Conservation (phyloP, 1,140 invertebrate species). For the Orchestia grillus region DNA sequence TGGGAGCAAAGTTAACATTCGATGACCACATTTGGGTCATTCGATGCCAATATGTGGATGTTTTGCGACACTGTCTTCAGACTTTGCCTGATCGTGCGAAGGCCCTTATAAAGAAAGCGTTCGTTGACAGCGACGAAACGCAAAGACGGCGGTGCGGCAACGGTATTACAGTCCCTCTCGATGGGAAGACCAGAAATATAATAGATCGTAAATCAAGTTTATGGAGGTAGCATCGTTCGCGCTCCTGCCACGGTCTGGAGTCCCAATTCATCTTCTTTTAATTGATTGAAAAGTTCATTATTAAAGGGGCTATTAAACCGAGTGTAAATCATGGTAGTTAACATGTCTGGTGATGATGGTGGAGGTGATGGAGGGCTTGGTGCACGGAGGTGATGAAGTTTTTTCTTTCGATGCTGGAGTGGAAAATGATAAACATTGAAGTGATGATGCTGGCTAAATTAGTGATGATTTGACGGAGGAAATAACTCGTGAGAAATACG, state of each 20-base stretch:
- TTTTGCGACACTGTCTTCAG: too few species aligned
- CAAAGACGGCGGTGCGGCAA: background rate
- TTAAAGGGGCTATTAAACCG: conserved; percentile 31
- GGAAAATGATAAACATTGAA: too few species aligned
- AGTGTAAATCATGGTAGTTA: conserved; percentile 32
- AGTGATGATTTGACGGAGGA: too few species aligned
- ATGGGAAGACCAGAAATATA: background rate
- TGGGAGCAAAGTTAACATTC: too few species aligned
- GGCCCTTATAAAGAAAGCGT: background rate
- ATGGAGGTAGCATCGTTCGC: conserved; percentile 8
- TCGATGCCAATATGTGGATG: too few species aligned
- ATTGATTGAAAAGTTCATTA: conserved; percentile 54
- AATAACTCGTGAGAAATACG: too few species aligned
- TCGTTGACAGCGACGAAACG: background rate
- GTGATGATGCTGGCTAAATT: too few species aligned
- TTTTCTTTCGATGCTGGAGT: background rate
- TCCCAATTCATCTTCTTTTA: conserved; percentile 44
- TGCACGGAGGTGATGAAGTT: background rate
- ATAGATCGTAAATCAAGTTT: conserved; percentile 25
- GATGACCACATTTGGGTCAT: too few species aligned
- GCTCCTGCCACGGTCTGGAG: background rate
- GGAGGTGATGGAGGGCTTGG: background rate
- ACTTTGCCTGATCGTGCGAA: too few species aligned
- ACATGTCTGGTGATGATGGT: conserved; percentile 29
- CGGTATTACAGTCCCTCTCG: background rate